Evolutionary conservation across 2,113 vertebrate species (phyloP).

Genomic region (Illadopsis cleaveri): DNA sequence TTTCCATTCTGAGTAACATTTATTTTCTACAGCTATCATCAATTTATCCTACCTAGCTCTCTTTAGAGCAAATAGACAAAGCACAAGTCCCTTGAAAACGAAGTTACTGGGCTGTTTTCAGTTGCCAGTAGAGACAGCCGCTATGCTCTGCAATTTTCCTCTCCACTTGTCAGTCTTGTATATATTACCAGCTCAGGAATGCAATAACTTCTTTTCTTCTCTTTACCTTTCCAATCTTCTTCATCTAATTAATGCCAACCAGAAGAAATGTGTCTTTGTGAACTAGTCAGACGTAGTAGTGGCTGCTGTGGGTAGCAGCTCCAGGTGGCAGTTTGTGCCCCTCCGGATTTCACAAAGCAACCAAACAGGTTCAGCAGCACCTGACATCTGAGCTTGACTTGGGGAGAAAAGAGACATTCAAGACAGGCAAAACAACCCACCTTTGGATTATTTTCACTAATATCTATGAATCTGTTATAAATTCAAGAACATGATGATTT

Average conservation of each 20-base stretch:
- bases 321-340: neutral
- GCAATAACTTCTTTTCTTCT: slow-evolving; percentile 32
- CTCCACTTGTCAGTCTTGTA: neutral
- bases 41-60: neutral
- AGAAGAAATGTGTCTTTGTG: slow-evolving; percentile 40
- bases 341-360: neutral
- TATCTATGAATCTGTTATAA: neutral
- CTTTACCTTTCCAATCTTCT: neutral
- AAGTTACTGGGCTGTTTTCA: neutral
- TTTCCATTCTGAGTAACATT: neutral
- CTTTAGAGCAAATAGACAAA: neutral
- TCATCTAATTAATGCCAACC: slow-evolving; percentile 8
- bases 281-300: neutral
- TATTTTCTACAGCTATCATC: neutral
- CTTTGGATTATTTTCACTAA: neutral
- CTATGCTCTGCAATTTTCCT: slow-evolving; percentile 5
- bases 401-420: rapidly evolving
- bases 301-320: neutral
- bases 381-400: neutral
- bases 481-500: neutral
- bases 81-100: neutral
- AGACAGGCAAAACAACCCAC: neutral
- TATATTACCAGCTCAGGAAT: slow-evolving; percentile 20
- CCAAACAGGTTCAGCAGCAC: neutral
- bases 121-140: neutral